Conservation (phyloP, 2,797 vertebrate genomes). For the Eulemur mongoz region DNA sequence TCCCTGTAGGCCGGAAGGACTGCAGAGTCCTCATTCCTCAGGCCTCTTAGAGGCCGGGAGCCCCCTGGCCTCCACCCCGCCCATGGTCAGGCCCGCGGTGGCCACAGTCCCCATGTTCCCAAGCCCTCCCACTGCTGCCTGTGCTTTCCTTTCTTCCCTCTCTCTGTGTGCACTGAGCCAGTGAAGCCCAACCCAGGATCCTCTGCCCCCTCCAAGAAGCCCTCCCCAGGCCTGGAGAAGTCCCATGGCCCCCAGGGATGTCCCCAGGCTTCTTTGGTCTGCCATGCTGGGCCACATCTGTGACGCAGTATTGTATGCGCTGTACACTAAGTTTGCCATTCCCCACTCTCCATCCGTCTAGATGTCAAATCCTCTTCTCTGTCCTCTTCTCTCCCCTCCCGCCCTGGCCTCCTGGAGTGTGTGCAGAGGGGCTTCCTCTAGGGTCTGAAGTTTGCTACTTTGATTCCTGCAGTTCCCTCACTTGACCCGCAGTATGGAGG, state of each 20-base stretch:
- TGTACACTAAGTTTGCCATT: background rate
- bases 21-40: background rate
- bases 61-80: background rate
- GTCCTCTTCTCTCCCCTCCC: background rate
- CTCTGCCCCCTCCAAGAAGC: background rate
- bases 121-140: background rate
- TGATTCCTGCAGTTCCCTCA: rapidly evolving
- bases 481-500: background rate
- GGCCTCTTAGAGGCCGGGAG: background rate
- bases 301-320: background rate
- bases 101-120: background rate
- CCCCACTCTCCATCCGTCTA: background rate
- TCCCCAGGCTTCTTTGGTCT: background rate
- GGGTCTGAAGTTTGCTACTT: background rate
- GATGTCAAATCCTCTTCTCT: background rate
- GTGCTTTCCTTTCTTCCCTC: background rate
- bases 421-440: background rate
- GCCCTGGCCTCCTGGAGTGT: rapidly evolving
- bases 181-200: background rate
- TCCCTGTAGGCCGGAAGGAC: background rate
- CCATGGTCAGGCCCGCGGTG: too few relatives aligned
- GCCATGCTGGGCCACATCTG: background rate
- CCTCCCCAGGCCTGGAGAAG: too few relatives aligned
- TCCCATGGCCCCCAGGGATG: background rate
- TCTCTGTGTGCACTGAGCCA: background rate